Conservation (phyloP, 2,888 invertebrate species). For the Hemithea aestivaria region DNA sequence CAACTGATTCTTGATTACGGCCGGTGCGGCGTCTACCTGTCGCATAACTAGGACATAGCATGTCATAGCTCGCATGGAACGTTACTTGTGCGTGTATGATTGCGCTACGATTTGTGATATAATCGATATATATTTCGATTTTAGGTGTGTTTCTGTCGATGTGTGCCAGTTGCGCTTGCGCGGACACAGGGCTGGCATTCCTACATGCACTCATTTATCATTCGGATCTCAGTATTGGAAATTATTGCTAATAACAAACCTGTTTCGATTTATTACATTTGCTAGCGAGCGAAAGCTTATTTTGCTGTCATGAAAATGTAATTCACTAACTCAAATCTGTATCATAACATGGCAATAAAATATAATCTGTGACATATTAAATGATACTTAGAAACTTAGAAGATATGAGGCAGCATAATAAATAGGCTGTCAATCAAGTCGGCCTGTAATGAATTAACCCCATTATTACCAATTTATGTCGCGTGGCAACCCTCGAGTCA, state of each 20-base stretch:
- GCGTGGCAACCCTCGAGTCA: constrained; percentile 38
- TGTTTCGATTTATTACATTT: constrained; percentile 10
- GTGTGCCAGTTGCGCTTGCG: constrained; percentile 27
- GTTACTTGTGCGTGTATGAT: constrained; percentile 55
- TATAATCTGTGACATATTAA: too few species aligned
- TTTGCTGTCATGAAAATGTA: neutral
- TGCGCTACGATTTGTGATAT: constrained; percentile 69
- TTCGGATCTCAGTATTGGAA: constrained; percentile 13
- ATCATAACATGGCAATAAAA: too few species aligned
- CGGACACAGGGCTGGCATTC: constrained; percentile 17
- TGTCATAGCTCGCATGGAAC: constrained; percentile 67
- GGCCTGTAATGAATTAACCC: constrained; percentile 24
- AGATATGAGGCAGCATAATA: neutral
- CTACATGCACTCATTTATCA: constrained; percentile 17
- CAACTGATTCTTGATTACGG: constrained; percentile 50
- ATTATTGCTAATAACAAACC: constrained; percentile 11
- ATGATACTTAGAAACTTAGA: too few species aligned
- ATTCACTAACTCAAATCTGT: too few species aligned
- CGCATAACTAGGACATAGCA: constrained; percentile 72
- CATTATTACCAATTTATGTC: constrained; percentile 25
- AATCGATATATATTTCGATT: constrained; percentile 51
- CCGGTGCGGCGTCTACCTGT: constrained; percentile 59
- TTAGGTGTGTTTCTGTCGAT: constrained; percentile 35
- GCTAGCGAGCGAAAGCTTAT: constrained; percentile 1
- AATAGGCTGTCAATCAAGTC: constrained; percentile 6